Conservation (phyloP, 2,113 vertebrate species). For the Bostrychus sinensis region DNA sequence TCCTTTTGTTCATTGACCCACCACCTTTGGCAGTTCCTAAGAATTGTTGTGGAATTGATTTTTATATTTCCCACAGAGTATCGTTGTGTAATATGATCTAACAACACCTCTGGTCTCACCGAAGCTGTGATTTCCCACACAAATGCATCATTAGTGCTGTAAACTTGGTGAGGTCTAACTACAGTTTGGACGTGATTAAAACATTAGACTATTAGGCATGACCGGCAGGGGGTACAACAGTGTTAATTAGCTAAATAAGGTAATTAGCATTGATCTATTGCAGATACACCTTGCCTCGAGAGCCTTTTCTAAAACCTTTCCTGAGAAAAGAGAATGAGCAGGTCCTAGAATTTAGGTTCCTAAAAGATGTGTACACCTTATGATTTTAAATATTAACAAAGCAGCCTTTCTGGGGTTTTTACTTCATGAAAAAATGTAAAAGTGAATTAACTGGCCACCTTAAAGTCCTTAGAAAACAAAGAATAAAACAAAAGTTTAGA, state of each 20-base stretch:
- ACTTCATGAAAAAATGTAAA: too few species aligned
- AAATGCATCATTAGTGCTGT: too few species aligned
- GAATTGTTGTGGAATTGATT: background rate
- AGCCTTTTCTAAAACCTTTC: background rate
- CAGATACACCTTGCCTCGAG: background rate
- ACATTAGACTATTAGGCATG: background rate
- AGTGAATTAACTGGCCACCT: too few species aligned
- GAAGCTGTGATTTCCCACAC: background rate
- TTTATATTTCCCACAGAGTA: background rate
- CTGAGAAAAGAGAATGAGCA: too few species aligned
- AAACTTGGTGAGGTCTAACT: background rate
- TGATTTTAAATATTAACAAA: too few species aligned
- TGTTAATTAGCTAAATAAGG: background rate
- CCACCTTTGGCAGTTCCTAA: background rate
- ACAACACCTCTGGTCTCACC: background rate
- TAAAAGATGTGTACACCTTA: too few species aligned
- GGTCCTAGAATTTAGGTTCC: too few species aligned
- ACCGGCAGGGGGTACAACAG: background rate
- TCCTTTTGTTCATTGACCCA: background rate
- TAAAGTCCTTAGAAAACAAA: too few species aligned
- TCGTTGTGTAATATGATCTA: background rate
- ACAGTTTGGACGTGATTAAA: background rate
- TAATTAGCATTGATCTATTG: background rate
- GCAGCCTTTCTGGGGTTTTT: too few species aligned
- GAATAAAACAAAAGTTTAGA: too few species aligned